phyloP scores from a whole-genome alignment of 2,797 vertebrate genomes.

The Callimico goeldii region DNA sequence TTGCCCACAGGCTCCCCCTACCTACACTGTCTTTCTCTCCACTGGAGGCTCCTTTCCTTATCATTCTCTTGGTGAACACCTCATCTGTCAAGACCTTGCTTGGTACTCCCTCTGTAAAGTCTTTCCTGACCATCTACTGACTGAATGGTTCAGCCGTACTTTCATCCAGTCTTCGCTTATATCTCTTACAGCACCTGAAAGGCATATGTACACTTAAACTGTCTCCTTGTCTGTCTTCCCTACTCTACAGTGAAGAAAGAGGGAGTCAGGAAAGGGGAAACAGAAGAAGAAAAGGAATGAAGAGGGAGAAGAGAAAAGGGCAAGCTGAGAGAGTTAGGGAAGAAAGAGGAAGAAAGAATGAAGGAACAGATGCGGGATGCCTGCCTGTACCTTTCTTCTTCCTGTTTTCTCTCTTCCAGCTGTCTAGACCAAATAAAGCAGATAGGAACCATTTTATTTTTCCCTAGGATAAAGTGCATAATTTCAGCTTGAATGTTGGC shows the following conservation, averaged over 20 bases:
- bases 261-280: slow-evolving; percentile 33
- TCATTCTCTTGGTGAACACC: not conserved
- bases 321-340: not conserved
- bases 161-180: too few species aligned
- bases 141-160: not conserved
- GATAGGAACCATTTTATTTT: not conserved
- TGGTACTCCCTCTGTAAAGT: not conserved
- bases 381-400: slow-evolving; percentile 32
- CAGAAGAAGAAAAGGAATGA: not conserved
- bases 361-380: too few species aligned
- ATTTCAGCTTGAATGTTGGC: not conserved
- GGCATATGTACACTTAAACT: not conserved
- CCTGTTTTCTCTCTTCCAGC: not conserved
- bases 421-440: not conserved
- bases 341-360: not conserved
- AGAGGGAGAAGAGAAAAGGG: not conserved
- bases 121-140: not conserved
- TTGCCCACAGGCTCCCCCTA: not conserved
- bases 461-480: not conserved
- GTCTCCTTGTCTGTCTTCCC: not conserved
- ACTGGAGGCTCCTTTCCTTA: not conserved
- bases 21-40: not conserved
- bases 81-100: not conserved
- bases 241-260: slow-evolving; percentile 65
- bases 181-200: not conserved